Evolutionary conservation across 1,140 invertebrate species (phyloP).

Genomic region (Papilio machaon): DNA sequence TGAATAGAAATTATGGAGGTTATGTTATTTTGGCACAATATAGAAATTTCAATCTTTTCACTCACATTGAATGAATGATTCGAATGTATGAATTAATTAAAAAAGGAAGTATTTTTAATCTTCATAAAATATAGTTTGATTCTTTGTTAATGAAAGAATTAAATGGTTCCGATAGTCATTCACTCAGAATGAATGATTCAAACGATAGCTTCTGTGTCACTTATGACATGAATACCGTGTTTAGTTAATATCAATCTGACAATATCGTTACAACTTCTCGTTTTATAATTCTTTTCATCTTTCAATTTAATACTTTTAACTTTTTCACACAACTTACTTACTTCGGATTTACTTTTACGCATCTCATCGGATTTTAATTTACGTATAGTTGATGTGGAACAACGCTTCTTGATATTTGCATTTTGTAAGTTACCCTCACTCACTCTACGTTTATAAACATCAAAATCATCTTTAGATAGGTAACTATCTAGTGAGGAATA

Average conservation of each 20-base stretch:
- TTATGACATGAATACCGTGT: slow-evolving; percentile 88
- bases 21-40: not conserved
- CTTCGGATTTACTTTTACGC: slow-evolving; percentile 73
- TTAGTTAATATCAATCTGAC: slow-evolving; percentile 88
- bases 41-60: not conserved
- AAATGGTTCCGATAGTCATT: too few relatives aligned
- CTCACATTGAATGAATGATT: not conserved
- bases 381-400: slow-evolving; percentile 67
- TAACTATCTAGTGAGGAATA: slow-evolving; percentile 70
- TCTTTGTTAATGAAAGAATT: too few relatives aligned
- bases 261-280: slow-evolving; percentile 84
- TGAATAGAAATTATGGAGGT: not conserved
- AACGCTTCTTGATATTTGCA: slow-evolving; percentile 61
- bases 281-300: slow-evolving; percentile 70
- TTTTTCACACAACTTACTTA: slow-evolving; percentile 74
- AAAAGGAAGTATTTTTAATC: too few relatives aligned
- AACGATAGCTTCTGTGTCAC: slow-evolving; percentile 88
- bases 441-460: slow-evolving; percentile 62
- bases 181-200: slow-evolving; percentile 58
- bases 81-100: not conserved
- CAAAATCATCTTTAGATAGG: slow-evolving; percentile 66
- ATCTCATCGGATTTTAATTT: slow-evolving; percentile 68
- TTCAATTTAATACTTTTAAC: slow-evolving; percentile 70
- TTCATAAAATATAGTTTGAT: too few relatives aligned
- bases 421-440: slow-evolving; percentile 67